Base-by-base conservation (phyloP, 2,888 invertebrate species). In the Bimastos eiseni region DNA sequence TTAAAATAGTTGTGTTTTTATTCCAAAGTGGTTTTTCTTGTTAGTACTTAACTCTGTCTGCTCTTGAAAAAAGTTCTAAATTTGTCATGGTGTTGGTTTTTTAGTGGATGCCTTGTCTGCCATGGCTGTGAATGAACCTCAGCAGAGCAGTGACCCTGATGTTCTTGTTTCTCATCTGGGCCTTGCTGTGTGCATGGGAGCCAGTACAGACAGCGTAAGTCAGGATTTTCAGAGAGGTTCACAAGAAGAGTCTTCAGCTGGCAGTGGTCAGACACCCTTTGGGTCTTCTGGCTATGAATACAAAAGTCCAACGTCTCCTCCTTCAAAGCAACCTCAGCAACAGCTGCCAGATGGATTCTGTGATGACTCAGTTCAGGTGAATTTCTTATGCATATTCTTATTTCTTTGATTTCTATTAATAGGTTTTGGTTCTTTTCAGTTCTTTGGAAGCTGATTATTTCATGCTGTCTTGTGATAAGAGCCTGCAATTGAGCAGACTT, bases 131-230 rank as follows among this genome's bases (percentile, higher is more conserved):
- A 86, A 36, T 86, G 86, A 86, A 33, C 86, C 86, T 86, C 86
- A 34, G 86, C 86, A 86, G 24, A 86, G 34, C 86, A 86, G 34
- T 37, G 86, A 86, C 24, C 86, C 86, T 19, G 86, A 86, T 36
- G 86, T 86, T 37, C 86, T 86, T 34, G 86, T 86, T 17, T 86
- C 86, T 37, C 86, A 86, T 86, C 86, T 86, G 86, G 86, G 86
- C 24, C 36, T 86, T 17, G 36, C 36, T 86, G 86, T 36, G 5
- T 86, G 21, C 36, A 86, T 37, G 34, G 86, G 36, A 36, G 86
- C 34, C 36, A 36, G 36, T 37, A 37, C 86, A 34, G 86, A 86
- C 36, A 36, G 36, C 86, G 24, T 37, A 21, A 86, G 37, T 36
- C 36, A 86, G 34, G 86, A 86, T 37, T 34, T 86, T 37, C 86